Evolutionary conservation across 2,113 vertebrate species (phyloP).

Genomic region (Trematocara variabile): DNA sequence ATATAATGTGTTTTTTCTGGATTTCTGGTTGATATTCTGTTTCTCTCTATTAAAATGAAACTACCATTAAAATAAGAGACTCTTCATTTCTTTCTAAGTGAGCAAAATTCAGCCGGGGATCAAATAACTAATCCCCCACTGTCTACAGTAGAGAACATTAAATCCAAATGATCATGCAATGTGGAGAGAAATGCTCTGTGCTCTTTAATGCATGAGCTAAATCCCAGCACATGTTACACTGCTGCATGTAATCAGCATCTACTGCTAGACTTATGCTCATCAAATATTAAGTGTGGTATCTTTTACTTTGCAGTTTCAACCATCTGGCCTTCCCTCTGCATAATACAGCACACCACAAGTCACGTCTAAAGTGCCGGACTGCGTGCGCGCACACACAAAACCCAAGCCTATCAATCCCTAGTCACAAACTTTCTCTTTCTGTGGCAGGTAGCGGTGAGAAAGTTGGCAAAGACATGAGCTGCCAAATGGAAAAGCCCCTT

Average conservation of each 20-base stretch:
- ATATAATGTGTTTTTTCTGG: neutral
- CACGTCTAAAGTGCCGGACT: neutral
- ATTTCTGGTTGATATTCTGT: neutral
- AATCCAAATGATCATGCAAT: neutral
- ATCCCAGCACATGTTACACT: neutral
- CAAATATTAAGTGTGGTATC: slow-evolving; percentile 13
- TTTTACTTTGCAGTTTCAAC: neutral
- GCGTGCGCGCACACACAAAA: neutral
- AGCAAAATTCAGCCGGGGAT: neutral
- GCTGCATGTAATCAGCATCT: slow-evolving; percentile 3
- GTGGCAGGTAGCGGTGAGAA: neutral
- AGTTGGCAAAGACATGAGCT: neutral
- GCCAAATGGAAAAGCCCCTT: neutral
- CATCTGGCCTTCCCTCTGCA: slow-evolving; percentile 9
- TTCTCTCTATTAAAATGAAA: neutral
- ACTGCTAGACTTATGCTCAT: slow-evolving; percentile 1
- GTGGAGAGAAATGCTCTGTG: neutral
- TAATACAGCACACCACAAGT: neutral
- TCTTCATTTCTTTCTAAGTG: neutral
- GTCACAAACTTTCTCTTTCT: neutral
- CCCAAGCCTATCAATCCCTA: neutral
- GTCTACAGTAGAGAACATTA: neutral
- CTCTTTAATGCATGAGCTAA: neutral
- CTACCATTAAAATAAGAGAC: neutral
- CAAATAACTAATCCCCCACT: neutral